Percentiles rank a stretch among this genome's conserved stretches.
phyloP scores from a whole-genome alignment of 1,140 invertebrate genomes.

The Propsilocerus akamusi region DNA sequence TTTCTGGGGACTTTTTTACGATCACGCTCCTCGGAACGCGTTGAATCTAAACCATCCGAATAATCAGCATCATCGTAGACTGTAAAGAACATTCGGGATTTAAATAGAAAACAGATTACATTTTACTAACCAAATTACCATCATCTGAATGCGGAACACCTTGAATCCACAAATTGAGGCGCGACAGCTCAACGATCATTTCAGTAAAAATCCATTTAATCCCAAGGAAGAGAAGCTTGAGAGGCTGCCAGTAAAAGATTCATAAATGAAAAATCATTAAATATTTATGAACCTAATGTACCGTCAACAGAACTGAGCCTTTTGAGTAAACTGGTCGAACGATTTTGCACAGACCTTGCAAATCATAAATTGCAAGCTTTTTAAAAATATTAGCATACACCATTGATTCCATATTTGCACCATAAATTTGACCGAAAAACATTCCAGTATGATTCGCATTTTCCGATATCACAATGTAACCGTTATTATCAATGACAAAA shows the following conservation, averaged over 20 bases:
- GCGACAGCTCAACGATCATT: constrained; percentile 16
- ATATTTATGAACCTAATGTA: too few relatives aligned
- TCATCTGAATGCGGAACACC: constrained; percentile 12
- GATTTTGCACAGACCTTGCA: constrained; percentile 55
- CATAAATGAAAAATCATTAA: not conserved
- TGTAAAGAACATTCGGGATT: constrained; percentile 3
- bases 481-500: constrained; percentile 75
- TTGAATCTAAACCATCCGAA: not conserved
- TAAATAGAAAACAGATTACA: not conserved
- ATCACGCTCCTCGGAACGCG: constrained; percentile 1
- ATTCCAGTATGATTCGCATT: constrained; percentile 45
- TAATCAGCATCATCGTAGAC: constrained; percentile 13
- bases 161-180: constrained; percentile 19
- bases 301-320: constrained; percentile 14
- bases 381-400: constrained; percentile 53
- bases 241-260: constrained; percentile 11
- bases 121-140: constrained; percentile 2
- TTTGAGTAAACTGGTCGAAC: constrained; percentile 19
- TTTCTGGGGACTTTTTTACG: constrained; percentile 10
- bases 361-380: constrained; percentile 63
- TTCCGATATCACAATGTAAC: constrained; percentile 66
- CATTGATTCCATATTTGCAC: constrained; percentile 59
- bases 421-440: constrained; percentile 74
- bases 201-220: constrained; percentile 18
- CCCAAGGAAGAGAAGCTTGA: constrained; percentile 13